A percentile compares a stretch with the other conserved stretches of the same genome.
These are phyloP conservation scores for Athene cunicularia DNA, from an alignment of 2,113 vertebrate species.

Conservation along the genomic window DNA sequence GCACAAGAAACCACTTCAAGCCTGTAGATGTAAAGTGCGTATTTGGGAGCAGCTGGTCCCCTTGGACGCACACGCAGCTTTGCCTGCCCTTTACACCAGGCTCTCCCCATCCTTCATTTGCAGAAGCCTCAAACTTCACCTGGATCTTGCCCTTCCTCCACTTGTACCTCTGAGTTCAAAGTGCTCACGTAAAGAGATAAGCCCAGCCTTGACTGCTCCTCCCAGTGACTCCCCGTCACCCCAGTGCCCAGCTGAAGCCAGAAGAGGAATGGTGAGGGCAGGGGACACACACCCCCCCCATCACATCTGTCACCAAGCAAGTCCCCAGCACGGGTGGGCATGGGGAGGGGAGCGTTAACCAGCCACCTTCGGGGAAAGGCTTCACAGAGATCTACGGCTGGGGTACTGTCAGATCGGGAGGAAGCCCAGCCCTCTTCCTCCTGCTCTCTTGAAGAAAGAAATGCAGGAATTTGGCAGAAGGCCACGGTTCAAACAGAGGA, in stretches of 20 bases:
- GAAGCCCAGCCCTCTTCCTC: constrained; percentile 63
- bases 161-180: neutral
- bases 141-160: neutral
- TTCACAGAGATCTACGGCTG: neutral
- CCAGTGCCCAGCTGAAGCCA: neutral
- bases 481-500: constrained; percentile 53
- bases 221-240: neutral
- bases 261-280: neutral
- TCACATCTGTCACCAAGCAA: fast-evolving
- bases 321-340: neutral
- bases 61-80: fast-evolving
- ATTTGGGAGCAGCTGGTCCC: neutral
- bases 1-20: neutral
- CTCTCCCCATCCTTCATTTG: neutral
- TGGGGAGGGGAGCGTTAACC: neutral
- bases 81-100: neutral
- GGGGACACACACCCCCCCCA: fast-evolving
- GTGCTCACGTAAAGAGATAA: fast-evolving
- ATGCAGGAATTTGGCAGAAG: constrained; percentile 51
- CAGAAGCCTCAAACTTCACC: neutral
- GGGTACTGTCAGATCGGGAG: neutral
- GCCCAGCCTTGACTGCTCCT: neutral
- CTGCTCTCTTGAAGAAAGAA: constrained; percentile 32
- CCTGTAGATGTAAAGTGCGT: fast-evolving
- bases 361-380: neutral